A percentile compares a stretch with the other conserved stretches of the same genome.
phyloP scores from a whole-genome alignment of 2,113 vertebrate genomes.

The Pogonocichla stellata region DNA sequence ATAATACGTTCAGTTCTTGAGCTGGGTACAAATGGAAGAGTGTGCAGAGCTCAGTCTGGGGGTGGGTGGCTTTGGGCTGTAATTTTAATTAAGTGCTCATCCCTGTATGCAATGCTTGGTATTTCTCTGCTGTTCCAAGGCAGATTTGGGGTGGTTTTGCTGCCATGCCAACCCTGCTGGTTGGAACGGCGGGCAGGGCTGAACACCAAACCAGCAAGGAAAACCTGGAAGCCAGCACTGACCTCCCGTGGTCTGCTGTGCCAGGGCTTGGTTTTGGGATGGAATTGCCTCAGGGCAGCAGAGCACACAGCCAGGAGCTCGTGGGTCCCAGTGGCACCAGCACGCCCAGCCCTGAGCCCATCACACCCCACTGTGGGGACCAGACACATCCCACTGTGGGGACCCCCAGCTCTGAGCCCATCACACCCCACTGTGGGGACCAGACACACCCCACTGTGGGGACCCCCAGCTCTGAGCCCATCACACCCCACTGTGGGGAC shows the following conservation, averaged over 20 bases:
- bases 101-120: not conserved
- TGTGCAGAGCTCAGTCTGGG: not conserved
- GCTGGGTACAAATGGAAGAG: not conserved
- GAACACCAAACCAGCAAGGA: fast-evolving
- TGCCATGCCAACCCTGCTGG: not conserved
- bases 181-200: too few species aligned
- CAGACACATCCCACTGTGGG: fast-evolving
- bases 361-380: fast-evolving
- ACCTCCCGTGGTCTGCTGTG: fast-evolving
- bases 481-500: too few species aligned
- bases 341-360: fast-evolving
- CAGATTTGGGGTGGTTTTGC: not conserved
- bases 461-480: not conserved
- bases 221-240: not conserved
- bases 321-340: not conserved
- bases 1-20: fast-evolving
- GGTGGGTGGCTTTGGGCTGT: not conserved
- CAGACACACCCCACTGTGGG: too few species aligned
- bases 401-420: fast-evolving
- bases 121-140: not conserved
- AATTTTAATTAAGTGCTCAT: not conserved
- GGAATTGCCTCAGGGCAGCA: fast-evolving
- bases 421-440: fast-evolving
- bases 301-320: not conserved
- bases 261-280: fast-evolving